Conservation (phyloP, 2,888 invertebrate genomes). For the Emmelina monodactyla region DNA sequence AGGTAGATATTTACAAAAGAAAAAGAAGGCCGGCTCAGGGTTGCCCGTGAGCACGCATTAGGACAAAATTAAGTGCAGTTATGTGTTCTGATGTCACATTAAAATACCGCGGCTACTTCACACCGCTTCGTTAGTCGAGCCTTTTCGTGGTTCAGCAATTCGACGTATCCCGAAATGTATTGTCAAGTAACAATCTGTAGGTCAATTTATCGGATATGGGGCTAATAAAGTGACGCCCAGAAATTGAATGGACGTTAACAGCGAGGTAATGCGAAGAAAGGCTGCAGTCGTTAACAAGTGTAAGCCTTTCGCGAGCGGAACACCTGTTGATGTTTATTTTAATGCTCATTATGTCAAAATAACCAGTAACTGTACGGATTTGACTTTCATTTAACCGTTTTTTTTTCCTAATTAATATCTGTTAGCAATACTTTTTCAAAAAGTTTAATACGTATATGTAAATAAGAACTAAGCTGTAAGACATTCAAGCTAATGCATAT, state of each 20-base stretch:
- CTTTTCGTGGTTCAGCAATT: slow-evolving; percentile 49
- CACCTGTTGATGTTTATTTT: no score
- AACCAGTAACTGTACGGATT: no score
- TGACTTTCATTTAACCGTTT: no score
- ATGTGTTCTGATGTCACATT: slow-evolving; percentile 60
- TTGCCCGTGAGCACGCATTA: slow-evolving; percentile 47
- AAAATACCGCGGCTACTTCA: slow-evolving; percentile 57
- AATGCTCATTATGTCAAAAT: no score
- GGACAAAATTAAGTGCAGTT: slow-evolving; percentile 64
- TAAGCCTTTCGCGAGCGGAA: no score
- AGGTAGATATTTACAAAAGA: slow-evolving; percentile 46
- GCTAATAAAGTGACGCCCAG: background rate
- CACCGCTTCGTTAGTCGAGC: slow-evolving; percentile 32
- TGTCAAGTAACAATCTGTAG: slow-evolving; percentile 26
- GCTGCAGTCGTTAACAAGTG: no score
- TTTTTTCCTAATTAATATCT: no score
- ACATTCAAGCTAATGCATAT: no score
- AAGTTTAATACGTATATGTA: no score
- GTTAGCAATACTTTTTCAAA: no score
- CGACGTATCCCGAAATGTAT: slow-evolving; percentile 34
- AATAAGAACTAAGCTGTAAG: no score
- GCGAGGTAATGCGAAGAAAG: background rate
- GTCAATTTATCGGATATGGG: slow-evolving; percentile 28
- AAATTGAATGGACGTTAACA: slow-evolving; percentile 1
- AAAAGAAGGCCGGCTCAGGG: slow-evolving; percentile 40